A percentile compares a stretch with the other conserved stretches of the same genome.
Conservation (phyloP, 2,797 vertebrate genomes). For the Myotis planiceps region DNA sequence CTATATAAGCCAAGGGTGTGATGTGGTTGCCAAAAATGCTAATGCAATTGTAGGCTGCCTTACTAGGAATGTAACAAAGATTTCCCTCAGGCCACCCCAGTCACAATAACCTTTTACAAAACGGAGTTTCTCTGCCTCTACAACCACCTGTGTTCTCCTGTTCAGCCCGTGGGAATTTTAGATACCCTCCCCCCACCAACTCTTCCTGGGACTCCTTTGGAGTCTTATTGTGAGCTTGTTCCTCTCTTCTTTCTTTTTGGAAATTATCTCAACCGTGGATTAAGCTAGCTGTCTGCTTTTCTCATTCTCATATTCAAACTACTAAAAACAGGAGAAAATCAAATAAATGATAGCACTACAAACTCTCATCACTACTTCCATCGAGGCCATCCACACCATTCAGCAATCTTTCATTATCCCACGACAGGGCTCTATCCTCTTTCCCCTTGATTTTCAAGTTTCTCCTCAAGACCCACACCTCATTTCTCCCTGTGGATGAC, state of each 20-base stretch:
- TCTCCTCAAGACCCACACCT: neutral
- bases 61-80: neutral
- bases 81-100: neutral
- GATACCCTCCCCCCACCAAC: neutral
- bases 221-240: neutral
- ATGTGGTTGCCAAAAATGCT: constrained; percentile 53
- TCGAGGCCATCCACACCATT: neutral
- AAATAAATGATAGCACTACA: neutral
- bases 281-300: neutral
- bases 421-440: neutral
- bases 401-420: neutral
- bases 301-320: neutral
- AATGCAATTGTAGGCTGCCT: neutral
- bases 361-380: neutral
- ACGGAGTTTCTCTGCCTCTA: neutral
- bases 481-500: neutral
- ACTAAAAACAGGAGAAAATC: neutral
- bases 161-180: neutral
- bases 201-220: neutral
- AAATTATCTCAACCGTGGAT: neutral
- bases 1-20: neutral
- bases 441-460: neutral
- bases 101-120: neutral
- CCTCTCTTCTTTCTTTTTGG: neutral
- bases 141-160: neutral